Base-by-base conservation (phyloP, 2,113 vertebrate species). In the Myocastor coypus region DNA sequence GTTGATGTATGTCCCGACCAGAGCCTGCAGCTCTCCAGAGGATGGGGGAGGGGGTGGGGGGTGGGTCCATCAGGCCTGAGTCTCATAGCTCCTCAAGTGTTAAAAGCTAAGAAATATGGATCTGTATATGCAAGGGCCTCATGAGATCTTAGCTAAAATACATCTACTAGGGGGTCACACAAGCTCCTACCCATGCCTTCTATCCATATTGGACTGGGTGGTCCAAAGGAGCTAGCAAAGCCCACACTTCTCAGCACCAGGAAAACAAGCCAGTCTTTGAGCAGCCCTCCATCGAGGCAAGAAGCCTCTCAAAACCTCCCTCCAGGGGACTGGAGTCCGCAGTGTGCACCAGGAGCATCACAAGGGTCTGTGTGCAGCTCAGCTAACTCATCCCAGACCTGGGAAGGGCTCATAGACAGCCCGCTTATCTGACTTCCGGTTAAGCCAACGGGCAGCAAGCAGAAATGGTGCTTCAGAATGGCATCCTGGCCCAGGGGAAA, bases 391-490 rank as follows among this genome's bases (percentile, higher is more conserved):
- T 11, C 5, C 5, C 0, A 83, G 68, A 6, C 64, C 32, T 69
- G 42, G 78, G 83, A 17, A 69, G 50, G 8, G n/a, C 10, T 89
- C 59, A 69, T 30, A 84, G 86, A 64, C n/a, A 89, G 28, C 26
- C 30, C 24, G 8, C 11, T 84, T 37, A 83, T 85, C 50, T 42
- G 40, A 66, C 32, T 68, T 7, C 32, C 83, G 32, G 28, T 22
- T 37, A 34, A 20, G 9, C 14, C 30, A 4, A 10, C 57, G 81
- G 26, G 16, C 37, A 40, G 61, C 32, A 16, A 87, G 28, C 32
- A 80, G 75, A 81, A 61, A 71, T 1, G n/a, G 63, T n/a, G 52
- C 92, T 87, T 92, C 81, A 13, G 81, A 94, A 86, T 46, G 19
- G 7, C 14, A 55, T 57, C 30, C 63, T 57, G 87, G n/a, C 17